Evolutionary conservation across 2,113 vertebrate genomes (phyloP).

Genomic region (Pelusios castaneus): DNA sequence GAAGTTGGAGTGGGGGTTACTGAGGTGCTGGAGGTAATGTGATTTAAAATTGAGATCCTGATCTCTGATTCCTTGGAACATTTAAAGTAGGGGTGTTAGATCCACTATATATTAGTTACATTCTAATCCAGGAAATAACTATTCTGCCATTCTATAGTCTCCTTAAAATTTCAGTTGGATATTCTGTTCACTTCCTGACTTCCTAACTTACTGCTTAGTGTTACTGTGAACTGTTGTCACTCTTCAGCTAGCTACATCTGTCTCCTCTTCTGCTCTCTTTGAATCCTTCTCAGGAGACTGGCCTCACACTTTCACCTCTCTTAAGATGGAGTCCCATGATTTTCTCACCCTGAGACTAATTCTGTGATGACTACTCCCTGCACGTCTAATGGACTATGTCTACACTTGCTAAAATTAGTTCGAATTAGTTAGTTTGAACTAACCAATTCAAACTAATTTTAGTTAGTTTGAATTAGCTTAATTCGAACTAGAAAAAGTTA

Average conservation of each 20-base stretch:
- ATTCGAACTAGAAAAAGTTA: too few relatives aligned
- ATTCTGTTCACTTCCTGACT: background rate
- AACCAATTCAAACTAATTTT: too few relatives aligned
- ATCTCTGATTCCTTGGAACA: background rate
- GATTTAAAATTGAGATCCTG: fast-evolving
- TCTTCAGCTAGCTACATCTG: background rate
- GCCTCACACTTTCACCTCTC: background rate
- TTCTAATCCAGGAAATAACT: background rate
- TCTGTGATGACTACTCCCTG: background rate
- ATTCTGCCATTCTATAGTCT: background rate
- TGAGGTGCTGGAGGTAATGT: background rate
- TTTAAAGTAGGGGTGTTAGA: background rate
- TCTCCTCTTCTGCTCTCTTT: fast-evolving
- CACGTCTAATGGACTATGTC: too few relatives aligned
- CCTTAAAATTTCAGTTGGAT: background rate
- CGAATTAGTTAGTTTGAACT: too few relatives aligned
- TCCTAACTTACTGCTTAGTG: fast-evolving
- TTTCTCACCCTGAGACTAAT: background rate
- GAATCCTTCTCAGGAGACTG: fast-evolving
- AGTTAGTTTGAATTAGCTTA: too few relatives aligned
- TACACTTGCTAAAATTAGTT: too few relatives aligned
- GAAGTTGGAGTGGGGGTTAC: background rate
- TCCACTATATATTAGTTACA: fast-evolving
- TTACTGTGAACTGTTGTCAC: fast-evolving
- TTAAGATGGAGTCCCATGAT: background rate